Base-by-base conservation (phyloP, 2,888 invertebrate genomes). In the Protodeltote pygarga region DNA sequence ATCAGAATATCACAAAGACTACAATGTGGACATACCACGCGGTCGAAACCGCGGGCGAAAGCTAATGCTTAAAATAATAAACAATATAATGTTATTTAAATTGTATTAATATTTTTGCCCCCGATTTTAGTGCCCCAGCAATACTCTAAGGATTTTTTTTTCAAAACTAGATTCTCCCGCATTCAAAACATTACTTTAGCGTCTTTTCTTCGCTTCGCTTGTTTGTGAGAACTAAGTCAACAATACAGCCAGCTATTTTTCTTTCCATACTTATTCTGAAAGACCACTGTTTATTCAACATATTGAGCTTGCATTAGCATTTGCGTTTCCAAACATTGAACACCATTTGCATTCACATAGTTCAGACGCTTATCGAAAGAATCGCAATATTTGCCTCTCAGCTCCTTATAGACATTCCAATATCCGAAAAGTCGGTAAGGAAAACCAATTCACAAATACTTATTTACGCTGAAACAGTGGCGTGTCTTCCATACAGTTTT, bases 371-470 rank as follows among this genome's bases (percentile, higher is more conserved):
- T 41, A 29, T 29, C 19, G 29, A 17, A 20, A 23, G 42, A 49
- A 50, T 50, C 31, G 42, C 31, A 47, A 47, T 44, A 64, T 64
- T 59, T 45, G 34, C 38, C 9, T 44, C 15, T 10, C n/a, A 23
- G 20, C 11, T 19, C 13, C 9, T 6, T 38, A 20, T 9, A 33
- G 49, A 40, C 50, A 54, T 51, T 48, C 27, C 39, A 25, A 40
- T 45, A 54, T 38, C 47, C 50, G 65, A 63, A 65, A 65, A 48
- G 45, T 54, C 50, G 25, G 32, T 3, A 33, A 42, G 32, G 33
- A 31, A 41, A 50, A 44, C 28, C 25, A 11, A 21, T 34, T 53
- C 34, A 19, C 29, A 25, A 25, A 21, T 40, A 31, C 37, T 35
- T 42, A 34, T 41, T 42, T 48, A 9, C n/a, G n/a, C 15, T 29